Base-by-base conservation (phyloP, 92 coral and sea anemone species). In the Muricea muricata region DNA sequence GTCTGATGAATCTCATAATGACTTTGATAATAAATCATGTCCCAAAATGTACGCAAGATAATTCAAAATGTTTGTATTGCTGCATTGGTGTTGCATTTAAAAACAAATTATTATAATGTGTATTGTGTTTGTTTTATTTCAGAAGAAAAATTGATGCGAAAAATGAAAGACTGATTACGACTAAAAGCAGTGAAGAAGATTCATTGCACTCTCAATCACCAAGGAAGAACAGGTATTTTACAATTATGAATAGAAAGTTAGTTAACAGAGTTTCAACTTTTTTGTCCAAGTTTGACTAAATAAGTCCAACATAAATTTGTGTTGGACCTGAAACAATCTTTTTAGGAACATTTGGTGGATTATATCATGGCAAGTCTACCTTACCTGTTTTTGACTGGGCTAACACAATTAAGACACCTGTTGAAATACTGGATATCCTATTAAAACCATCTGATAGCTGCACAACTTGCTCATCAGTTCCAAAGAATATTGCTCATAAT, bases 381-480 rank as follows among this genome's bases (percentile, higher is more conserved):
- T 42, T 73, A 13, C 80, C 80, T 32, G 80, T 73, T n/a, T 73
- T 35, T 29, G 80, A 73, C 13, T 73, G 80, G 80, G 31, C 57
- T 30, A 23, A 9, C 61, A 39, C n/a, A 45, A 47, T 18, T 48
- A 75, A 45, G 29, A 75, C 57, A 12, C 80, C 65, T 14, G 23
- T 47, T 15, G 80, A 45, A 3, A 47, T 45, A 1, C 17, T 75
- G 0, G 31, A 20, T 3, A 50, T 46, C 34, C n/a, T 75, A 11
- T 24, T 45, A 52, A 75, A 45, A 25, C 65, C 65, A 75, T 2
- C 20, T 1, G 80, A 75, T 37, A 30, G 1, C 34, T 7, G 17
- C 39, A 45, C 29, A 26, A 75, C 80, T 30, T 75, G 65, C n/a
- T 41, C 46, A 45, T 23, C 31, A 26, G 80, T 73, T 4, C 80